Evolutionary conservation across 37 sponge, comb jelly and placozoan genomes (phyloP), one percentile per base, ranked within the genome.

Genomic region (Amphimedon queenslandica): DNA sequence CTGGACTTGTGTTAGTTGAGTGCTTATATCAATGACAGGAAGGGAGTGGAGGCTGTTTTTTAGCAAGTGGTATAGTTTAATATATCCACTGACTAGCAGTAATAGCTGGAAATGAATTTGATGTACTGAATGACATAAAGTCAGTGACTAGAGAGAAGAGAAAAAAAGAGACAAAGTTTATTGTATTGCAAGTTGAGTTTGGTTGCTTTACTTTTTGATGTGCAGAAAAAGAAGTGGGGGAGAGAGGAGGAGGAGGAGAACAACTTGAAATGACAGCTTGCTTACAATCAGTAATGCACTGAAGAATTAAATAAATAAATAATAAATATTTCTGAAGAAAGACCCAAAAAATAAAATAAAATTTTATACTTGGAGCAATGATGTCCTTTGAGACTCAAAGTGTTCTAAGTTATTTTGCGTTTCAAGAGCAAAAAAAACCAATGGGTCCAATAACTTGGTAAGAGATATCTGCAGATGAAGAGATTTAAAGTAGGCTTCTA

Each of bases 61-160:
- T 10, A 91, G 63, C 0, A 74, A 27, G 29, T 55, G 58, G 2
- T 86, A 42, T 20, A 93, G 71, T 58, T 93, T 93, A 31, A 86
- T 63, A 34, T 89, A 93, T 8, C 70, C 69, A 1, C 87, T 78
- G 43, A 93, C 58, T 43, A 89, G 56, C 27, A 89, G 69, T n/a
- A 93, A 66, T 4, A 87, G 67, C 64, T 82, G 90, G 81, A 89
- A 89, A 73, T 93, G 94, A 24, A 89, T 70, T 74, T 71, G 70
- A 80, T 93, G 86, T 1, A 93, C 74, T 20, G 84, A 79, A 41
- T 73, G 72, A 68, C 89, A 88, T 34, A 93, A 81, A 30, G 57
- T 24, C 32, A 85, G 78, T 2, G 79, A 80, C 89, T 87, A 63
- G 11, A 18, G 51, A 47, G 51, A 25, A 25, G 61, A 60, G 61